A percentile compares a stretch with the other conserved stretches of the same genome.
Evolutionary conservation across 2,113 vertebrate species (phyloP).

Genomic region (Struthidea cinerea): DNA sequence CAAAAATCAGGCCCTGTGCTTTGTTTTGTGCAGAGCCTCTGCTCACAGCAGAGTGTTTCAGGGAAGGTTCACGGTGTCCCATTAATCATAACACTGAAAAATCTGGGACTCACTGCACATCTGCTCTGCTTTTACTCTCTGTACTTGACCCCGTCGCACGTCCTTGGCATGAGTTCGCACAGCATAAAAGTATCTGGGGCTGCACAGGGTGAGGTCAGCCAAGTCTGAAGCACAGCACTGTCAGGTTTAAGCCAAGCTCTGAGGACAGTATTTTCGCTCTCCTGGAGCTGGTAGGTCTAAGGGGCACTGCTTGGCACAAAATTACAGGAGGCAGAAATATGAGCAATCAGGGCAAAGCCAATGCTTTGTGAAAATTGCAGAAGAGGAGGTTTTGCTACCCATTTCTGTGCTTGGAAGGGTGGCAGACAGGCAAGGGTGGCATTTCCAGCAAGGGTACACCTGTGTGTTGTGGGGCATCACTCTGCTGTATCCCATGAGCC

Average conservation of each 20-base stretch:
- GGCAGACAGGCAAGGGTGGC: not conserved
- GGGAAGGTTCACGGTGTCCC: not conserved
- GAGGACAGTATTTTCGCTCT: not conserved
- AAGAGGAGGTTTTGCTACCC: not conserved
- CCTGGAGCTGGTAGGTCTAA: not conserved
- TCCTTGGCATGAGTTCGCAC: not conserved
- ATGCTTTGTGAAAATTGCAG: not conserved
- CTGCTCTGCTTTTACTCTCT: constrained; percentile 11
- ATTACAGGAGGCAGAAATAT: not conserved
- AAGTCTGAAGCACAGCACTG: not conserved
- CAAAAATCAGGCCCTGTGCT: not conserved
- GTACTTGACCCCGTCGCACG: not conserved
- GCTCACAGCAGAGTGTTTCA: not conserved
- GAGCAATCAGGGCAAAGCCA: not conserved
- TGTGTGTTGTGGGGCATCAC: too few relatives aligned
- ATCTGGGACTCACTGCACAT: not conserved
- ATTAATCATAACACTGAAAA: not conserved
- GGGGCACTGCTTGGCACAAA: not conserved
- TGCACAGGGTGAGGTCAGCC: not conserved
- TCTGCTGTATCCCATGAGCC: not conserved
- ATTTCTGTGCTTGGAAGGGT: not conserved
- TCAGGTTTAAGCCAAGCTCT: not conserved
- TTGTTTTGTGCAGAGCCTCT: not conserved
- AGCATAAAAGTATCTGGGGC: not conserved
- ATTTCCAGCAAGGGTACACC: not conserved